These are phyloP conservation scores for Thymelicus lineola DNA, from an alignment of 2,888 invertebrate genomes.

Conservation along the genomic window DNA sequence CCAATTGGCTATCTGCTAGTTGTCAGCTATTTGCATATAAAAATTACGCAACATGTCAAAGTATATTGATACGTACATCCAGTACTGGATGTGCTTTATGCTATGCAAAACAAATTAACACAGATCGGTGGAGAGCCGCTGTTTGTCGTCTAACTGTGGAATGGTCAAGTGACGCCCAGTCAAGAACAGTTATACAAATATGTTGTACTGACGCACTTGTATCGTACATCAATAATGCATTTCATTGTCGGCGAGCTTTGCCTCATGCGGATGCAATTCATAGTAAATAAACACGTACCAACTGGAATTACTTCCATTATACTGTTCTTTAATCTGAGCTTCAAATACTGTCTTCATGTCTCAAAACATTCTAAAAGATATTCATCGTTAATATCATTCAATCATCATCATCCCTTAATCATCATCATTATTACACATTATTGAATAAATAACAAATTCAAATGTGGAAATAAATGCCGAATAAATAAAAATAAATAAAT, in stretches of 20 bases:
- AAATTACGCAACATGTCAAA: conserved; percentile 1
- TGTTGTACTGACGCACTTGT: conserved; percentile 66
- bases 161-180: conserved; percentile 75
- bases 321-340: no score
- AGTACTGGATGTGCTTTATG: conserved; percentile 43
- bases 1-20: background rate
- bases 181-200: conserved; percentile 79
- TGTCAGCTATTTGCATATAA: background rate
- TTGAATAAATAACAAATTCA: no score
- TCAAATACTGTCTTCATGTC: background rate
- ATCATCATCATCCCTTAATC: no score
- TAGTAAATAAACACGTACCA: conserved; percentile 44
- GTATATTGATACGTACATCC: conserved; percentile 4
- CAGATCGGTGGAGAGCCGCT: conserved; percentile 66
- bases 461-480: no score
- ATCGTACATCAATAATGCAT: conserved; percentile 73
- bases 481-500: no score
- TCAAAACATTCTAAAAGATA: no score
- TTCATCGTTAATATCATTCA: no score
- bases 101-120: conserved; percentile 80
- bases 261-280: conserved; percentile 68
- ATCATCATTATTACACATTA: no score
- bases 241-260: conserved; percentile 71
- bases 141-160: conserved; percentile 79
- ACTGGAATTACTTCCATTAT: conserved; percentile 28